Conservation (phyloP, 2,888 invertebrate genomes). For the Drosophila monieri region DNA sequence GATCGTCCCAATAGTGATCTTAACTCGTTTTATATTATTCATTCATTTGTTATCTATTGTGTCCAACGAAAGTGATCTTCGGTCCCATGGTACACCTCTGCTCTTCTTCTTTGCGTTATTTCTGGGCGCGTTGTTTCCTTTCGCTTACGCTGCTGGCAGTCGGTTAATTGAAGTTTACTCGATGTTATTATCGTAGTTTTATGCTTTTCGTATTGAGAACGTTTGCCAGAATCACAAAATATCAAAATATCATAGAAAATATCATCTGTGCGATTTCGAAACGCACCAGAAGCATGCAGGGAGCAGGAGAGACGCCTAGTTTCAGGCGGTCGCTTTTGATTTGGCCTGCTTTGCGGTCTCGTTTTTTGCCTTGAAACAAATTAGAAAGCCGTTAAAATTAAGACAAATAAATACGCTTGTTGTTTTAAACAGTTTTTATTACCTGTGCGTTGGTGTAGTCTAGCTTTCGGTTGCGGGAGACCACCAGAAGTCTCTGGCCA, state of each 20-base stretch:
- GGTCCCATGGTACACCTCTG: background rate
- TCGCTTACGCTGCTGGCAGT: conserved; percentile 27
- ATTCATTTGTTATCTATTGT: background rate
- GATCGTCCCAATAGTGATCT: no score
- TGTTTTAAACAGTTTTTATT: conserved; percentile 76
- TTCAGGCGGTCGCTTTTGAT: conserved; percentile 49
- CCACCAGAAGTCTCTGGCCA: conserved; percentile 13
- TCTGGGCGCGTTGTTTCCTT: conserved; percentile 33
- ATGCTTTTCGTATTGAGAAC: conserved; percentile 18
- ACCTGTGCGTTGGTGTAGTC: conserved; percentile 58
- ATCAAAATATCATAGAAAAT: conserved; percentile 35
- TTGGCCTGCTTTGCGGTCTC: conserved; percentile 37
- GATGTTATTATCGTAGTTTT: conserved; percentile 34
- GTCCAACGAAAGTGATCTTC: background rate
- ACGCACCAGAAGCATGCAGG: conserved; percentile 12
- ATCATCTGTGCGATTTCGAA: conserved; percentile 43
- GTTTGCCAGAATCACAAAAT: conserved; percentile 33
- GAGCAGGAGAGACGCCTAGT: conserved; percentile 29
- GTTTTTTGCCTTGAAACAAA: conserved; percentile 66
- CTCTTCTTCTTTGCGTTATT: conserved; percentile 17
- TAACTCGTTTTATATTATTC: no score
- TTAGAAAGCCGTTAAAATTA: conserved; percentile 64
- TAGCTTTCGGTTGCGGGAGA: background rate
- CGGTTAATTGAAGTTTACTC: conserved; percentile 25
- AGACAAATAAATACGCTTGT: conserved; percentile 72